phyloP scores from a whole-genome alignment of 2,888 invertebrate species.

The Unio delphinus region DNA sequence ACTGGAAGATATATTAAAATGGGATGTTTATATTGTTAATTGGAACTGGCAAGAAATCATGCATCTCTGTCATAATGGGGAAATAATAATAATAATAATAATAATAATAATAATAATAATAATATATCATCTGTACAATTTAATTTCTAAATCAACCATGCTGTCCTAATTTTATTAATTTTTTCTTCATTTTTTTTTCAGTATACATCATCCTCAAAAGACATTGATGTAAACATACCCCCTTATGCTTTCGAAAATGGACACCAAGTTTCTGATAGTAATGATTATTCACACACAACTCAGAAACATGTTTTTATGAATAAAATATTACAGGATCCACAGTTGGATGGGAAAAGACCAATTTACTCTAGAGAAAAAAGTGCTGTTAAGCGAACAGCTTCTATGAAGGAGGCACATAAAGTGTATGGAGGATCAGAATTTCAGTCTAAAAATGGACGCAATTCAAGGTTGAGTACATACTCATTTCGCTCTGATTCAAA shows the following conservation, averaged over 20 bases:
- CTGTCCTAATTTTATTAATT: too few relatives aligned
- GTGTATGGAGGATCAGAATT: conserved; percentile 14
- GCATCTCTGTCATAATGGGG: too few relatives aligned
- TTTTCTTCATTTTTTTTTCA: too few relatives aligned
- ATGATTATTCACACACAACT: conserved; percentile 5
- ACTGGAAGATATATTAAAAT: too few relatives aligned
- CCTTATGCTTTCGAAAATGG: conserved; percentile 27
- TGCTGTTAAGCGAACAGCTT: conserved; percentile 31
- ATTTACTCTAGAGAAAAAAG: conserved; percentile 18
- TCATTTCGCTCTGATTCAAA: conserved; percentile 27
- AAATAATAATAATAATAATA: too few relatives aligned
- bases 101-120: too few relatives aligned
- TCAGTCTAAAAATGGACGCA: too few relatives aligned
- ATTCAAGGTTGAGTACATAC: conserved; percentile 6
- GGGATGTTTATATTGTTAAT: too few relatives aligned
- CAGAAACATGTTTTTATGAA: conserved; percentile 18
- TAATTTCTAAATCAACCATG: too few relatives aligned
- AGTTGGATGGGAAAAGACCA: conserved; percentile 23
- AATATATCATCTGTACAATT: too few relatives aligned
- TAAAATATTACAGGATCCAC: conserved; percentile 13
- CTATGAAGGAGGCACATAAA: conserved; percentile 34
- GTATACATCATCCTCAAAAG: background rate
- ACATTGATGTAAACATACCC: conserved; percentile 26
- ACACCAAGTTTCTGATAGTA: conserved; percentile 8
- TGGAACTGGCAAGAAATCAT: too few relatives aligned